Percentiles rank a stretch among this genome's conserved stretches.
Conservation (phyloP, 2,113 vertebrate species). For the Zosterops pallidus region DNA sequence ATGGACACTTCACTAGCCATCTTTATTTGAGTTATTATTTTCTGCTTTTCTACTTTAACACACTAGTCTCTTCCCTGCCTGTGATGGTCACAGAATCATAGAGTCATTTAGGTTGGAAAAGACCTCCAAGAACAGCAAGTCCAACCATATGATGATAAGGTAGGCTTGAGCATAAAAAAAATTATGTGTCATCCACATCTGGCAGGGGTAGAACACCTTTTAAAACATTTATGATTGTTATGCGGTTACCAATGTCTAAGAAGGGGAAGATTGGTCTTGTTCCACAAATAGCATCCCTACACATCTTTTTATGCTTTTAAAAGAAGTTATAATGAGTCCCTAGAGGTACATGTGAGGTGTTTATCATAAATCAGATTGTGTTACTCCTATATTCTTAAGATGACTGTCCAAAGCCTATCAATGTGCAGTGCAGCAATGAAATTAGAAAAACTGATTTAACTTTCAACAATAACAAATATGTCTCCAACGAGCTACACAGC, state of each 20-base stretch:
- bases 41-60: background rate
- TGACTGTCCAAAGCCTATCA: background rate
- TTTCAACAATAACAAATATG: background rate
- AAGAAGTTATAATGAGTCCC: background rate
- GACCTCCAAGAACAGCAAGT: background rate
- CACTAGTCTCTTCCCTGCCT: background rate
- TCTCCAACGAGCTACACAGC: background rate
- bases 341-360: background rate
- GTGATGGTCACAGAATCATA: background rate
- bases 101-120: background rate
- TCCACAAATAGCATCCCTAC: background rate
- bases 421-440: background rate
- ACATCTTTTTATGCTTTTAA: background rate
- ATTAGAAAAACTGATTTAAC: background rate
- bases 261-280: background rate
- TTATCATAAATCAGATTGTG: background rate
- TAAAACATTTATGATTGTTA: background rate
- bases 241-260: background rate
- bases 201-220: background rate
- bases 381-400: background rate
- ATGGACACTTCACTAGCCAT: background rate
- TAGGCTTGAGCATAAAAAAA: background rate
- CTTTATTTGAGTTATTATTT: background rate
- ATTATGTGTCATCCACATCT: background rate
- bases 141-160: fast-evolving